A percentile compares a stretch with the other conserved stretches of the same genome.
phyloP scores from a whole-genome alignment of 2,113 vertebrate species.

The Sinocyclocheilus grahami region DNA sequence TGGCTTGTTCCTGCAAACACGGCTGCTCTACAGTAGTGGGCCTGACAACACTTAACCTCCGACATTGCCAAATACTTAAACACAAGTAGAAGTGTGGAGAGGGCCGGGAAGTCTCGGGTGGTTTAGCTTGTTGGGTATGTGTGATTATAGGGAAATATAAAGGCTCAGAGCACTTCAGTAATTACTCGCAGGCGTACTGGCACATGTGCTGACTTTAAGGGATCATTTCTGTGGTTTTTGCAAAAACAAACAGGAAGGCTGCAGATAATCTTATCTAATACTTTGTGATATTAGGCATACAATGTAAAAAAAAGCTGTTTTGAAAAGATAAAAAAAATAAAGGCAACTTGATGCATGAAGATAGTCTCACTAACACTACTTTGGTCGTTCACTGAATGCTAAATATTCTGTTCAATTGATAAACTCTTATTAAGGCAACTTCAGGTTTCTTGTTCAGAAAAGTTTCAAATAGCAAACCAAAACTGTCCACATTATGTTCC shows the following conservation, averaged over 20 bases:
- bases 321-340: not conserved
- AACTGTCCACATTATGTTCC: not conserved
- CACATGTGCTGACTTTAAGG: slow-evolving; percentile 1
- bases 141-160: slow-evolving; percentile 35
- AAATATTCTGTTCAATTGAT: not conserved
- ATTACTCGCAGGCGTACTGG: slow-evolving; percentile 30
- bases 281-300: not conserved
- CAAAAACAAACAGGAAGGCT: slow-evolving; percentile 3
- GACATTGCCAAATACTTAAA: slow-evolving; percentile 39
- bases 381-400: not conserved
- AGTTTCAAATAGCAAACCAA: not conserved
- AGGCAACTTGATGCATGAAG: not conserved
- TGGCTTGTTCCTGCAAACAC: not conserved
- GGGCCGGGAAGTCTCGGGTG: slow-evolving; percentile 4
- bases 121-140: slow-evolving; percentile 19
- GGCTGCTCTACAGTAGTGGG: slow-evolving; percentile 13
- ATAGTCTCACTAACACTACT: not conserved
- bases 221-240: slow-evolving; percentile 9
- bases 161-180: not conserved
- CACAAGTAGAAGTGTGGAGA: slow-evolving; percentile 30
- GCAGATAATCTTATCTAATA: not conserved
- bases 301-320: not conserved
- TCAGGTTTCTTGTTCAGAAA: not conserved
- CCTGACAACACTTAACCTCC: slow-evolving; percentile 56
- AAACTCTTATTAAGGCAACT: not conserved